Evolutionary conservation across 2,888 invertebrate genomes (phyloP).

Genomic region (Eledona agricola): DNA sequence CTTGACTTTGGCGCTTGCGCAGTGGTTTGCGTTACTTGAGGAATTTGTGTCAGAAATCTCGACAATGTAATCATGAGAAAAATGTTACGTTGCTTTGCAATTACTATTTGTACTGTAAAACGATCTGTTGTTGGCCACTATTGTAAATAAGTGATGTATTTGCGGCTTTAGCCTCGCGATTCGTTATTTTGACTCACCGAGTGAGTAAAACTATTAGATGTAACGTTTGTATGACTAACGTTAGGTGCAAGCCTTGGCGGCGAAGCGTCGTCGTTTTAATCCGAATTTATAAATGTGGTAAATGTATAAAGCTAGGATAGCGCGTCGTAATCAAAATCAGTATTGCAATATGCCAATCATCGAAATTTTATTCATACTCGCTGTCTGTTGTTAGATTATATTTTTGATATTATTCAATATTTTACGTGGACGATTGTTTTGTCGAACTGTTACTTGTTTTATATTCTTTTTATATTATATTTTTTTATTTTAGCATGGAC

Average conservation of each 20-base stretch:
- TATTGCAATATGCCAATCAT: constrained; percentile 29
- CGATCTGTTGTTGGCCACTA: too few relatives aligned
- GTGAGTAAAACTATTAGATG: not conserved
- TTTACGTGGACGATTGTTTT: constrained; percentile 23
- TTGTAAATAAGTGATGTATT: too few relatives aligned
- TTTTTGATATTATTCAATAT: constrained; percentile 31
- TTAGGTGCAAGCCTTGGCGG: constrained; percentile 20
- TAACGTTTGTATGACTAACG: constrained; percentile 16
- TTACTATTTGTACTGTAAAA: too few relatives aligned
- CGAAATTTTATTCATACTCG: constrained; percentile 19
- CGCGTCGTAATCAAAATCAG: constrained; percentile 28
- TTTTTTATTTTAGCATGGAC: constrained; percentile 15
- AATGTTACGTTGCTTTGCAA: too few relatives aligned
- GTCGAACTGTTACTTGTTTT: constrained; percentile 28
- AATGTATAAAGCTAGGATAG: constrained; percentile 17
- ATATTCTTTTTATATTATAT: constrained; percentile 28
- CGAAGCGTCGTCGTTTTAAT: constrained; percentile 25
- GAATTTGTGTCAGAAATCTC: not conserved
- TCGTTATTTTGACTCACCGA: not conserved
- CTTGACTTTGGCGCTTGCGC: constrained; percentile 15
- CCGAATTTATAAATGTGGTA: constrained; percentile 34
- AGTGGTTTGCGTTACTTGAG: constrained; percentile 9
- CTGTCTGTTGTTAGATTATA: constrained; percentile 25
- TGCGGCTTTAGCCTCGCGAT: too few relatives aligned
- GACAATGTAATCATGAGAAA: too few relatives aligned